Base-by-base conservation (phyloP, 2,113 vertebrate genomes). In the Potamarius usumacintae region DNA sequence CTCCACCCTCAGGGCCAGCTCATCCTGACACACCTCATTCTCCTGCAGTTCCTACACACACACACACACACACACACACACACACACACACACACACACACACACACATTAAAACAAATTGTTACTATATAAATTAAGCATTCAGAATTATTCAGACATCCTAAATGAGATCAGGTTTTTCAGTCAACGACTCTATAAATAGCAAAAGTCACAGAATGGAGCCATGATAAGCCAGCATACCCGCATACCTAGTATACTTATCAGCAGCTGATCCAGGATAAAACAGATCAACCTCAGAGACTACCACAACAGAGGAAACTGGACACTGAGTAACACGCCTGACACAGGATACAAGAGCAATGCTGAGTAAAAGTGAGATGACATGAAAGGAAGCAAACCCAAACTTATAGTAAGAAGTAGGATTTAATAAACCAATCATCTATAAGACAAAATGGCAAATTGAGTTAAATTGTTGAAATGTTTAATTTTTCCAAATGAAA, bases 1-100 rank as follows among this genome's bases (percentile, higher is more conserved):
- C 92, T 99, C 96, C 88, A 99, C 97, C 93, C 97, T 96, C 94
- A 97, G 94, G 34, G 97, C 96, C 88, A 99, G 94, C 88, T 99
- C 98, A 62, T 99, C 98, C 88, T 99, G 98, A 90, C 97, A 98
- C 67, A 96, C 97, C 79, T 99, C 98, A 0, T 97, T 97, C 92
- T 99, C 98, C 89, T 99, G 97, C 88, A 97, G 95, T 89, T 99
- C 98, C 98, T 99, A 90, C 0, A 9, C 69, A 63, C 42, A 85
- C 69, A 90, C 30, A 87, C 3, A 84, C 8, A 63, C 34, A 34
- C 65, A 34, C n/a, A 27, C 77, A 69, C 58, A 76, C 52, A 72
- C 67, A 84, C 58, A 65, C 65, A 81, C 50, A 52, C 7, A 74
- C 63, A 20, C 20, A 90, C 0, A 27, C 63, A 69, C 58, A 76